Percentiles rank a stretch among this genome's conserved stretches.
Conservation (phyloP, 2,113 vertebrate genomes). For the Laticauda colubrina region DNA sequence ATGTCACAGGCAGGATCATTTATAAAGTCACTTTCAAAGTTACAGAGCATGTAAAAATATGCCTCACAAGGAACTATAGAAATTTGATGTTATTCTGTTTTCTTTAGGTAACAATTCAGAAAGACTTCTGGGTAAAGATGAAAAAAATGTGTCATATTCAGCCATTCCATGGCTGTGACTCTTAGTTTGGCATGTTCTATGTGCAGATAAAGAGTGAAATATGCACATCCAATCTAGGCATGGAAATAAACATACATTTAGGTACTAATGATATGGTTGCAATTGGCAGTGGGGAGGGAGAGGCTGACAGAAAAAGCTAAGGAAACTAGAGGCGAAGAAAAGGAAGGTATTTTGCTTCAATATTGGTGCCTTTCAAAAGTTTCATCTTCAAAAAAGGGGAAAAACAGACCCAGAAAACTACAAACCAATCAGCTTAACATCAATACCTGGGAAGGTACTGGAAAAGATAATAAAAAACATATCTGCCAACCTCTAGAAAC, state of each 20-base stretch:
- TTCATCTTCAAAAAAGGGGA: too few species aligned
- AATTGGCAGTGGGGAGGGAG: not conserved
- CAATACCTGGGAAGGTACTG: too few species aligned
- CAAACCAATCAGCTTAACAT: too few species aligned
- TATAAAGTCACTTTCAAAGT: not conserved
- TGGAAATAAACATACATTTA: not conserved
- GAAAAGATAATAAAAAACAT: too few species aligned
- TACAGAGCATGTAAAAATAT: not conserved
- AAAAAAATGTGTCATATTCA: not conserved
- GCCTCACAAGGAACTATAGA: not conserved
- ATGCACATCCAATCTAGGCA: not conserved
- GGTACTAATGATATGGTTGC: not conserved
- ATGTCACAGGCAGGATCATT: not conserved
- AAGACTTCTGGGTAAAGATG: not conserved
- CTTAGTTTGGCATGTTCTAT: not conserved
- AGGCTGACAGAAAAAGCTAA: not conserved
- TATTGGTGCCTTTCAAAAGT: not conserved
- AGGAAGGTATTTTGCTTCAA: not conserved
- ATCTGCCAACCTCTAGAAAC: too few species aligned
- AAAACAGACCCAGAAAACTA: too few species aligned
- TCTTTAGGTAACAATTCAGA: not conserved
- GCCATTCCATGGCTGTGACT: not conserved
- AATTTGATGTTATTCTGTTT: not conserved
- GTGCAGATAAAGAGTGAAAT: not conserved
- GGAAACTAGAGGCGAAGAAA: not conserved